Base-by-base conservation (phyloP, 2,113 vertebrate genomes). In the Geococcyx californianus region DNA sequence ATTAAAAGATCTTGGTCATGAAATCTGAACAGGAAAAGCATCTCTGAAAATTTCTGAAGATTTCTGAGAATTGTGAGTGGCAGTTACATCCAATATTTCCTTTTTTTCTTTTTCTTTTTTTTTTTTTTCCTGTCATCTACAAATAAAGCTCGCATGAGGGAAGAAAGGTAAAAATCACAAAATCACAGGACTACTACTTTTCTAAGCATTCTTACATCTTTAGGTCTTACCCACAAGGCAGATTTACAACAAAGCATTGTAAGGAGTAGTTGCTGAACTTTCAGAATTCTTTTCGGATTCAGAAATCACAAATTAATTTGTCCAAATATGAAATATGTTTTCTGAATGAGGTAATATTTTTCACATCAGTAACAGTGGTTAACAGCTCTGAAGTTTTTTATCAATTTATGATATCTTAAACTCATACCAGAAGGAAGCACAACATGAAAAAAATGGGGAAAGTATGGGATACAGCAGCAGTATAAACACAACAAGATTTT, bases 361-460 rank as follows among this genome's bases (percentile, higher is more conserved):
- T 63, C 90, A 31, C 7, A 26, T 64, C 23, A 49, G 7, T 80
- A 58, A 49, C 29, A 55, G 51, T 31, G 15, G 31, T 55, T 70
- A 64, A 81, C 85, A 74, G 9, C 63, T 81, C 84, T 79, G 79
- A 96, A 90, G 42, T 9, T 29, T 62, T 18, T 66, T 83, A 93
- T 90, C 34, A 74, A 86, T 93, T 92, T 47, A 3, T 33, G 29
- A 52, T 74, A 40, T 69, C 47, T 52, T 84, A 38, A 38, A 56
- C 60, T 60, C 7, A 93, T 90, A 81, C 44, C 62, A 94, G 80
- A 94, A 90, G 82, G 64, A 90, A 95, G 38, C 26, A 92, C 44
- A 74, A 86, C 69, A 74, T 74, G 52, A 87, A 85, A 95, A 44
- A 87, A 94, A 86, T 49, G 14, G 75, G 64, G 63, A 91, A 96